Evolutionary conservation across 2,113 vertebrate species (phyloP).

Genomic region (Hiodon tergisus): DNA sequence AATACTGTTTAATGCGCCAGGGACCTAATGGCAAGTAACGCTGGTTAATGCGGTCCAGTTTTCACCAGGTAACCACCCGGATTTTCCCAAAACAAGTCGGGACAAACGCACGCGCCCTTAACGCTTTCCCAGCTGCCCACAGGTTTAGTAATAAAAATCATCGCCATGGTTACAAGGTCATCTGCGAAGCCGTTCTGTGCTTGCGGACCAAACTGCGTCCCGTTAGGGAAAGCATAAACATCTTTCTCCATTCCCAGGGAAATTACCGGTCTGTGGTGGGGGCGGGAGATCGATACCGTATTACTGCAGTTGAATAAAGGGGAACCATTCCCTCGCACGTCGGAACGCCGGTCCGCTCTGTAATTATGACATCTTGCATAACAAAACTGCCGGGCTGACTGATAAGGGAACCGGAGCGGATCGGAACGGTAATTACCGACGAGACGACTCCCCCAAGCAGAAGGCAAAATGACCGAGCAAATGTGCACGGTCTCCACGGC

Average conservation of each 20-base stretch:
- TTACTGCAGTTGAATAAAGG: not conserved
- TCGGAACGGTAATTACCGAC: not conserved
- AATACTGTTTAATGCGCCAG: too few relatives aligned
- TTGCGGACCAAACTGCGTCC: not conserved
- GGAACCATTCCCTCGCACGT: not conserved
- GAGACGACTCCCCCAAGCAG: not conserved
- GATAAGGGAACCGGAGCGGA: not conserved
- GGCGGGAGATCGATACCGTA: conserved; percentile 8
- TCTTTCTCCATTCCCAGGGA: not conserved
- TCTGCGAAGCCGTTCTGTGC: not conserved
- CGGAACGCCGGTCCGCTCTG: not conserved
- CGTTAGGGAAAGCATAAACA: not conserved
- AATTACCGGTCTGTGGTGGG: not conserved
- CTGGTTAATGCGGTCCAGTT: too few relatives aligned
- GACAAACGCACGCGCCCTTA: too few relatives aligned
- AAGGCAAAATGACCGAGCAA: too few relatives aligned
- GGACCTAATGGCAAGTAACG: too few relatives aligned
- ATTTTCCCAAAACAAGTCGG: too few relatives aligned
- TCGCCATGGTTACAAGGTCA: too few relatives aligned
- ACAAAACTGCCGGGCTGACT: conserved; percentile 7
- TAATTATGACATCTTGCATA: conserved; percentile 21
- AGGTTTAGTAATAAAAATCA: too few relatives aligned
- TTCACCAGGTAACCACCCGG: too few relatives aligned
- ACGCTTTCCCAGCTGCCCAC: too few relatives aligned
- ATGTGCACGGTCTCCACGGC: too few relatives aligned